Evolutionary conservation across 2,888 invertebrate species (phyloP), one percentile per base, ranked within the genome.

Genomic region (Oscheius sp.): DNA sequence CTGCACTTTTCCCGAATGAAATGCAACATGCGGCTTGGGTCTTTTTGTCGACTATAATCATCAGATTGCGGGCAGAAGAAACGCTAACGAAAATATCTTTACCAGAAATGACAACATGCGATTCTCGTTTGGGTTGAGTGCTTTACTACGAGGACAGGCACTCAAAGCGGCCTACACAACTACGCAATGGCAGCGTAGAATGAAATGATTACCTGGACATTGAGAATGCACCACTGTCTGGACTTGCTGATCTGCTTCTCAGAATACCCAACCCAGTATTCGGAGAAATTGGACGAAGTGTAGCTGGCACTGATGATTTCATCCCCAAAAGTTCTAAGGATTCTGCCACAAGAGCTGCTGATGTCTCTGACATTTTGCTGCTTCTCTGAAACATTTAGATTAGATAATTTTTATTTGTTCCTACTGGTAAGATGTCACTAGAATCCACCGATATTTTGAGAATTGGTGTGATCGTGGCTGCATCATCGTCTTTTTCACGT

Each of bases 331-430:
- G 69, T 20, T 70, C 66, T 24, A 73, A 38, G 2, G 73, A 71
- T 30, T 75, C 75, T 38, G 71, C 75, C 8, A 75, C 72, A 28
- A 75, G 26, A 0, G 56, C 36, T 9, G 71, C 66, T 24, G 75
- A 75, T 1, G 66, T 22, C 1, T 59, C 73, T 1, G 73, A 71
- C 49, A 75, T 68, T 30, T 70, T 66, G 2, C n/a, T 49, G 14
- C 41, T 56, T 22, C 30, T 67, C 72, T 75, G 30, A 49, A 72
- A 36, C 26, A n/a, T n/a, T n/a, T n/a, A n/a, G n/a, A n/a, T n/a
- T n/a, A n/a, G n/a, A n/a, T n/a, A n/a, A n/a, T n/a, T n/a, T n/a
- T n/a, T n/a, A n/a, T n/a, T n/a, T n/a, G n/a, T 26, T 28, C 36
- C 33, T 38, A 54, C 67, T 36, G 47, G 47, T 8, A 20, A 47